These are phyloP conservation scores for Onthophagus taurus DNA, from an alignment of 1,140 invertebrate genomes.

Conservation along the genomic window DNA sequence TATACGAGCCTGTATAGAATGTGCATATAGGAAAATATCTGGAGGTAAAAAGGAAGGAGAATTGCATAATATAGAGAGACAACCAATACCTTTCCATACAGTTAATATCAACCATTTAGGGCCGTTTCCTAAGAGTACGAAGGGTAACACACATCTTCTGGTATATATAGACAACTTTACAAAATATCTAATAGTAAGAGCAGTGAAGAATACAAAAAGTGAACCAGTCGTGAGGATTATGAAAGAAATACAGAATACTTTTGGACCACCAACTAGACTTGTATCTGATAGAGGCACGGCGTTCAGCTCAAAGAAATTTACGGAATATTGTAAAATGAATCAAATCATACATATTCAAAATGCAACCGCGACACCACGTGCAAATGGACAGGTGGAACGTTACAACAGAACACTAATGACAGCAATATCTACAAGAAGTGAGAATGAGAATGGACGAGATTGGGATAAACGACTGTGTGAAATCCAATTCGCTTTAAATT, in stretches of 20 bases:
- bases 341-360: slow-evolving; percentile 27
- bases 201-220: background rate
- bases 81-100: slow-evolving; percentile 29
- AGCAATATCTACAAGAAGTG: no score
- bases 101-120: slow-evolving; percentile 31
- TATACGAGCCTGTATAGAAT: slow-evolving; percentile 3
- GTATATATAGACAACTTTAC: slow-evolving; percentile 34
- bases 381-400: slow-evolving; percentile 33
- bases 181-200: slow-evolving; percentile 21
- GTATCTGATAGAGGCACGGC: slow-evolving; percentile 8
- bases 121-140: slow-evolving; percentile 25
- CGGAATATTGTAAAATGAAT: background rate
- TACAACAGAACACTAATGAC: slow-evolving; percentile 27
- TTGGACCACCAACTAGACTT: slow-evolving; percentile 2
- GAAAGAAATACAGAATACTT: slow-evolving; percentile 16
- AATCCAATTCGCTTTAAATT: no score
- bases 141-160: slow-evolving; percentile 26
- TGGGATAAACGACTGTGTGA: no score
- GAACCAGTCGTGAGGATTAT: background rate
- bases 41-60: slow-evolving; percentile 3
- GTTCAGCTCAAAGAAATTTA: background rate
- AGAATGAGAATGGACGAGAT: no score
- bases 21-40: slow-evolving; percentile 1
- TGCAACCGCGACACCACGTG: slow-evolving; percentile 29
- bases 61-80: slow-evolving; percentile 29